Percentiles rank a stretch among this genome's conserved stretches.
These are phyloP conservation scores for Sinocyclocheilus maitianheensis DNA, from an alignment of 2,113 vertebrate genomes.

Conservation along the genomic window DNA sequence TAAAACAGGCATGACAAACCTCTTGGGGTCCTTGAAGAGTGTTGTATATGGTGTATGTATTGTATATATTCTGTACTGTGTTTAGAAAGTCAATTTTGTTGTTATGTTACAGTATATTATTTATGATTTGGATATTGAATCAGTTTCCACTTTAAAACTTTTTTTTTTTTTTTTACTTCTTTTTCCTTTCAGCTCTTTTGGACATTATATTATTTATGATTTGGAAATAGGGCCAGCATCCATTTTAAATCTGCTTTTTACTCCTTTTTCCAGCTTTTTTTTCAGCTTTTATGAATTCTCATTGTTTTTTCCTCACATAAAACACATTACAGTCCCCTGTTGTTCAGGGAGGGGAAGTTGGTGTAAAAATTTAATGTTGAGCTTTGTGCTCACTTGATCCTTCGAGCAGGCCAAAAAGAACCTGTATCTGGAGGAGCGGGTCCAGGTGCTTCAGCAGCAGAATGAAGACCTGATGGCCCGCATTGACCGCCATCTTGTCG, in stretches of 20 bases:
- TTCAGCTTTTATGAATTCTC: constrained; percentile 1
- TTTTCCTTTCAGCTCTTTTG: neutral
- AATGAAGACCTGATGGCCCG: constrained; percentile 92
- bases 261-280: neutral
- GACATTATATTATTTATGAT: constrained; percentile 3
- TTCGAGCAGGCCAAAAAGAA: constrained; percentile 91
- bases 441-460: constrained; percentile 94
- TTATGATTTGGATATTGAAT: neutral
- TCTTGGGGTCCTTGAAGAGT: neutral
- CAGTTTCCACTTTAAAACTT: constrained; percentile 13
- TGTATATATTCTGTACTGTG: neutral
- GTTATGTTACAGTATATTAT: neutral
- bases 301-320: neutral
- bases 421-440: constrained; percentile 88
- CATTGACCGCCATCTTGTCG: constrained; percentile 85
- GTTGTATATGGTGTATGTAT: neutral
- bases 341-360: neutral
- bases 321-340: neutral
- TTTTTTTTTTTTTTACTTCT: neutral
- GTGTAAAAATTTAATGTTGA: constrained; percentile 65
- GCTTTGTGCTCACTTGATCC: constrained; percentile 53
- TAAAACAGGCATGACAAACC: neutral
- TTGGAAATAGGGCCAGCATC: neutral
- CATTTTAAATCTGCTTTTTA: neutral
- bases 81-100: neutral